Evolutionary conservation across 2,888 invertebrate species (phyloP).

Genomic region (Cryptus viduatorius): DNA sequence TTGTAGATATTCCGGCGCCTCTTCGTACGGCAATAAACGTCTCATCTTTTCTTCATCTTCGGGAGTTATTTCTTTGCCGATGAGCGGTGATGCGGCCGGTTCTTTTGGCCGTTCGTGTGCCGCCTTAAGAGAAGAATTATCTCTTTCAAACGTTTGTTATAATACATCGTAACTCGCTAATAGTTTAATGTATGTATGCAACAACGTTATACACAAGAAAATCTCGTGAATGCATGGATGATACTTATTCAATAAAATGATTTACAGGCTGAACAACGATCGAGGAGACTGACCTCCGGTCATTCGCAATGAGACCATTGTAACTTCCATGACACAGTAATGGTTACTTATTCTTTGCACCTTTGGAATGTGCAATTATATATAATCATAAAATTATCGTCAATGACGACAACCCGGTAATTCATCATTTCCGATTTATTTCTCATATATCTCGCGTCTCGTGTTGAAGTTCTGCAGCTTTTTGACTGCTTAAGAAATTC

Average conservation of each 20-base stretch:
- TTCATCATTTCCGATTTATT: too few relatives aligned
- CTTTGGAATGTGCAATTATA: not conserved
- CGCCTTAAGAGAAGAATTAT: conserved; percentile 49
- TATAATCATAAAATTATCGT: too few relatives aligned
- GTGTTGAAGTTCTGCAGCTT: too few relatives aligned
- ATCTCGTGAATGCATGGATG: not conserved
- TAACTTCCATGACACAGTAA: not conserved
- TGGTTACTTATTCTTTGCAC: not conserved
- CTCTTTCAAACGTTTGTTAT: conserved; percentile 13
- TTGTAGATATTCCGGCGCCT: conserved; percentile 93
- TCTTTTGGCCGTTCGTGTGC: conserved; percentile 72
- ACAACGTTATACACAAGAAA: not conserved
- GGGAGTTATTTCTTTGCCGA: conserved; percentile 74
- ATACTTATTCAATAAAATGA: conserved; percentile 41
- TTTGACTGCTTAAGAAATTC: too few relatives aligned
- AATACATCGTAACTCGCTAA: not conserved
- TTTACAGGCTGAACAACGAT: conserved; percentile 37
- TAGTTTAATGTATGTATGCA: not conserved
- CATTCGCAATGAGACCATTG: not conserved
- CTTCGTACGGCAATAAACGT: conserved; percentile 83
- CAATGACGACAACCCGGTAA: too few relatives aligned
- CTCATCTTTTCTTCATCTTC: conserved; percentile 82
- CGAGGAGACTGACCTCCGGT: not conserved
- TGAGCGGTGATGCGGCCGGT: conserved; percentile 76
- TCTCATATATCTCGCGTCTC: too few relatives aligned